Evolutionary conservation across 2,888 invertebrate genomes (phyloP).

Genomic region (Dermolepida albohirtum): DNA sequence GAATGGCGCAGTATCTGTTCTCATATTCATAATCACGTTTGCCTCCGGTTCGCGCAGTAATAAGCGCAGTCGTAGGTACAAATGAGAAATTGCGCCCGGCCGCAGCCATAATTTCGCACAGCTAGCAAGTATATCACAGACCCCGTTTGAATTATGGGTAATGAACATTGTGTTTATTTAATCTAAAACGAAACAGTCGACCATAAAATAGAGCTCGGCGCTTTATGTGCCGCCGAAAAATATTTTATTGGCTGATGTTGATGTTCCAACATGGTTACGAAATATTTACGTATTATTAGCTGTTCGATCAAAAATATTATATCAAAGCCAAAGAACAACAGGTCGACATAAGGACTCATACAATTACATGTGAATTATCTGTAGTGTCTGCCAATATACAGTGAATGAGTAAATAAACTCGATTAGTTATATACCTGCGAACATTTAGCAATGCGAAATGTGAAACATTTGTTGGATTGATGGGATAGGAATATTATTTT

Average conservation of each 20-base stretch:
- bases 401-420: too few species aligned
- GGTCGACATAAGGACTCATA: conserved; percentile 3
- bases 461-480: too few species aligned
- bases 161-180: conserved; percentile 65
- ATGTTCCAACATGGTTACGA: conserved; percentile 24
- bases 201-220: conserved; percentile 53
- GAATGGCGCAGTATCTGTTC: conserved; percentile 50
- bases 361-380: neutral
- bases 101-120: conserved; percentile 62
- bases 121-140: conserved; percentile 62
- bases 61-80: conserved; percentile 64
- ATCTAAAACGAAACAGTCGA: conserved; percentile 60
- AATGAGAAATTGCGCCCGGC: conserved; percentile 63
- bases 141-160: conserved; percentile 61
- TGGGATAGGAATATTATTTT: too few species aligned
- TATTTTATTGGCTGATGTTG: conserved; percentile 46
- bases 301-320: conserved; percentile 4
- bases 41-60: conserved; percentile 56
- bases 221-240: conserved; percentile 52
- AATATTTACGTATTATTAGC: conserved; percentile 27
- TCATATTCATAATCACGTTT: conserved; percentile 65
- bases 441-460: too few species aligned
- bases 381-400: too few species aligned
- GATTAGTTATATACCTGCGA: too few species aligned
- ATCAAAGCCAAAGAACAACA: too few species aligned